phyloP scores from a whole-genome alignment of 2,113 vertebrate species.

The Galemys pyrenaicus region DNA sequence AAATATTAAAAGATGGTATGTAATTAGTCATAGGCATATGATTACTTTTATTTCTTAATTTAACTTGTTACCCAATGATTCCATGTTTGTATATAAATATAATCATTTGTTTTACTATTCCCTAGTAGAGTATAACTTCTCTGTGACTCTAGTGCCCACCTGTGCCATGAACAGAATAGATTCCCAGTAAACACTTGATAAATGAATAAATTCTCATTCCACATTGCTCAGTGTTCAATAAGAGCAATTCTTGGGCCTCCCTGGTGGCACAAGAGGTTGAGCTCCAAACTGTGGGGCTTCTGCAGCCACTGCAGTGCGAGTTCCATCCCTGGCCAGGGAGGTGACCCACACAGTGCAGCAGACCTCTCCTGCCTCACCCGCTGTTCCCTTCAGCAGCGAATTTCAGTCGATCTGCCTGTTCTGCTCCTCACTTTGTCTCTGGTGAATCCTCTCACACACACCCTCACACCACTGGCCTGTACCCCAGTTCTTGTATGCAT shows the following conservation, averaged over 20 bases:
- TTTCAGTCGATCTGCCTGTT: too few relatives aligned
- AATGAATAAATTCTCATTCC: neutral
- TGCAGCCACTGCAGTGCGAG: too few relatives aligned
- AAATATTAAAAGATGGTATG: neutral
- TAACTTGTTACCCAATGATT: neutral
- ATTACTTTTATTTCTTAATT: conserved; percentile 37
- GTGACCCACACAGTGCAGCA: too few relatives aligned
- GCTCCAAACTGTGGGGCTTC: too few relatives aligned
- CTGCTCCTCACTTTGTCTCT: too few relatives aligned
- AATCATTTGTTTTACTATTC: neutral
- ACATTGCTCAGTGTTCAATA: neutral
- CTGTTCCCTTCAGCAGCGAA: too few relatives aligned
- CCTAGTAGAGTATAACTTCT: conserved; percentile 1
- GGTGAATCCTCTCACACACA: too few relatives aligned
- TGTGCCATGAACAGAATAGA: neutral
- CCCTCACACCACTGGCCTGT: too few relatives aligned
- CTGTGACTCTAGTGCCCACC: neutral
- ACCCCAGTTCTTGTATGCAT: too few relatives aligned
- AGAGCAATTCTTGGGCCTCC: conserved; percentile 13
- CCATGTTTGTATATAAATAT: neutral
- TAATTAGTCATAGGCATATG: neutral
- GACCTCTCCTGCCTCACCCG: too few relatives aligned
- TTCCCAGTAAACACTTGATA: neutral
- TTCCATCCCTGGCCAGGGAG: too few relatives aligned
- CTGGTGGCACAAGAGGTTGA: too few relatives aligned